Percentiles rank a stretch among this genome's conserved stretches.
These are phyloP conservation scores for Pyrgus malvae DNA, from an alignment of 2,888 invertebrate species.

Conservation along the genomic window DNA sequence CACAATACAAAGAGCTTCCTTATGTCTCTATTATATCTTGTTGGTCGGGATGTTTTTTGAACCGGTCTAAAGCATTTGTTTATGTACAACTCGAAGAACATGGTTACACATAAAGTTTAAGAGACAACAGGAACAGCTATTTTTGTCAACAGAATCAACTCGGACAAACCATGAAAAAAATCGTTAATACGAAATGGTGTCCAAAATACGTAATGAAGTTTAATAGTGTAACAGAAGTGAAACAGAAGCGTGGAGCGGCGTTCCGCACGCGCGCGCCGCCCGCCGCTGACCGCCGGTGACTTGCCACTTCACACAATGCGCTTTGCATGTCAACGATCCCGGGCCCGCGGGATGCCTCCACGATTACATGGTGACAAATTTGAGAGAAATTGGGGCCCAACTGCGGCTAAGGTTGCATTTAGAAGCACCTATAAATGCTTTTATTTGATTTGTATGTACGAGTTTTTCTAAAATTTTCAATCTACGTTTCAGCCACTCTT, in stretches of 20 bases:
- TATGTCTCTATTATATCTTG: no score
- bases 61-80: no score
- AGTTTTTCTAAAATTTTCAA: no score
- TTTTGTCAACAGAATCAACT: not conserved
- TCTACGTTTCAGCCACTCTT: no score
- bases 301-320: constrained; percentile 27
- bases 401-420: no score
- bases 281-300: constrained; percentile 30
- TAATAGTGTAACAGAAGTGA: not conserved
- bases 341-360: not conserved
- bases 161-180: not conserved
- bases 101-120: no score
- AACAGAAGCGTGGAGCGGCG: constrained; percentile 21
- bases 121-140: no score
- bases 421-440: no score
- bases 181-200: not conserved
- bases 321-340: constrained; percentile 36
- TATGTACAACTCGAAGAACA: no score
- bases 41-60: no score
- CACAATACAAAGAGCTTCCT: no score
- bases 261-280: constrained; percentile 36
- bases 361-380: constrained; percentile 2
- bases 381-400: not conserved
- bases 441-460: no score
- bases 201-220: not conserved